A percentile compares a stretch with the other conserved stretches of the same genome.
Evolutionary conservation across 2,113 vertebrate species (phyloP).

Genomic region (Potamarius usumacintae): DNA sequence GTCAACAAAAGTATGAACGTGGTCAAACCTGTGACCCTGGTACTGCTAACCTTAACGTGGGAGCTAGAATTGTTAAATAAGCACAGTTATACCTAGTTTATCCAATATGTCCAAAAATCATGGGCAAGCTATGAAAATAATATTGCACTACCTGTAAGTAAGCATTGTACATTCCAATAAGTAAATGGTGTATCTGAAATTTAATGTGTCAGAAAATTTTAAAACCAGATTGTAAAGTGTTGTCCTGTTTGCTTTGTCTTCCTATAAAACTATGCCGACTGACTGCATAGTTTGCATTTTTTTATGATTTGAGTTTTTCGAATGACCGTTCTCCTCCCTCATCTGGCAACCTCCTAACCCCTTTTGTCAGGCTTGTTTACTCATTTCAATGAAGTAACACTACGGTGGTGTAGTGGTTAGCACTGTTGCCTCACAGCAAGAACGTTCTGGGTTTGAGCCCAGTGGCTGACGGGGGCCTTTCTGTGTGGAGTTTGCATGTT

Average conservation of each 20-base stretch:
- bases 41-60: neutral
- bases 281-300: neutral
- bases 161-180: slow-evolving; percentile 21
- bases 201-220: slow-evolving; percentile 11
- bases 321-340: neutral
- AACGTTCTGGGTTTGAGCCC: too few species aligned
- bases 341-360: neutral
- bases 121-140: neutral
- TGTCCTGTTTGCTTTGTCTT: slow-evolving; percentile 43
- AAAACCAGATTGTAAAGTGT: slow-evolving; percentile 32
- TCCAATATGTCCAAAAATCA: neutral
- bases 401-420: too few species aligned
- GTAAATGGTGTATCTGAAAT: slow-evolving; percentile 11
- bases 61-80: neutral
- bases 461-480: too few species aligned
- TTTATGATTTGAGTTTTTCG: slow-evolving; percentile 12
- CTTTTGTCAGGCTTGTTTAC: neutral
- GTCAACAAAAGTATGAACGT: slow-evolving; percentile 9
- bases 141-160: slow-evolving; percentile 16
- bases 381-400: neutral
- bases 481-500: too few species aligned
- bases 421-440: too few species aligned
- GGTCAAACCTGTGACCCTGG: slow-evolving; percentile 12
- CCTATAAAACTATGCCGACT: slow-evolving; percentile 49
- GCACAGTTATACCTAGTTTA: neutral